Base-by-base conservation (phyloP, 2,888 invertebrate species). In the Helicoverpa assulta region DNA sequence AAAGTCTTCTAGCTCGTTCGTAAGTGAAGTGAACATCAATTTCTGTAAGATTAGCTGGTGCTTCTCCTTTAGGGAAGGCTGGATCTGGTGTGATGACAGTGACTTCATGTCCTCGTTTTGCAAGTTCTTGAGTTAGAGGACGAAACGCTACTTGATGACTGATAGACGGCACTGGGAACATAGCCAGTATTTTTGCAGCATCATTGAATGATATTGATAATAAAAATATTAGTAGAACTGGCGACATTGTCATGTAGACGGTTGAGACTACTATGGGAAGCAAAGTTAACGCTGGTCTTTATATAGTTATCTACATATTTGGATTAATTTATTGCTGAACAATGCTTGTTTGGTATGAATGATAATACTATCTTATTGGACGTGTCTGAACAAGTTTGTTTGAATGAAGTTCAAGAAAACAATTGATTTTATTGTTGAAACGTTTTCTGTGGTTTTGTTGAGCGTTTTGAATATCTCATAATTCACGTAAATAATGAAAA, bases 101-200 rank as follows among this genome's bases (percentile, higher is more conserved):
- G 0, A 96, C 78, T 59, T 96, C 88, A 69, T 96, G 96, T 0
- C 95, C 96, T 16, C 92, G 86, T 52, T 82, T 89, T 0, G 89
- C 88, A 21, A 96, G 82, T 52, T 93, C 94, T 5, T 89, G 84
- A 12, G 90, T 89, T 1, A 96, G 66, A 4, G 90, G 86, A n/a
- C 91, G 86, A 62, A 90, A 95, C 0, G 93, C 90, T 0, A 94
- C 84, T 83, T 96, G 95, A 71, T 96, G 96, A 58, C 95, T 96
- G 43, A 94, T 88, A 0, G 94, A 93, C 0, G 95, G 90, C 6
- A 85, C 78, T 0, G 95, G 90, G 21, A 92, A 86, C 0, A 94
- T 73, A 0, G 63, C 84, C 12, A 87, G 63, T n/a, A 87, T 86
- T 70, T 70, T 84, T 0, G 83, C 84, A 1, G 85, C 63, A 57